Evolutionary conservation across 2,888 invertebrate genomes (phyloP).

Genomic region (Gymnoscelis rufifasciata): DNA sequence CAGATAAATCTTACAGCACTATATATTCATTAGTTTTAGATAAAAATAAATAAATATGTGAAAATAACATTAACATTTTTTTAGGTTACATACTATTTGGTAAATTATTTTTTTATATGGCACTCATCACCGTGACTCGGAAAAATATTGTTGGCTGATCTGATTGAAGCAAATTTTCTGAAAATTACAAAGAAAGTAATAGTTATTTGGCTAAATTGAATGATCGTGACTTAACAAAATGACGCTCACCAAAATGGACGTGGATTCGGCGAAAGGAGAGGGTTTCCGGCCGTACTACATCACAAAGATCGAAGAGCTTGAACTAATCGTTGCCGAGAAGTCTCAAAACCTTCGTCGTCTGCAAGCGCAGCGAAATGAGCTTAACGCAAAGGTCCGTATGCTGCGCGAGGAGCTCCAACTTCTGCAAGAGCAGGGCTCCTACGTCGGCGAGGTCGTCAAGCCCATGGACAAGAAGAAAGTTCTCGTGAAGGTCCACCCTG

Average conservation of each 20-base stretch:
- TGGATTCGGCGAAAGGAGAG: conserved; percentile 87
- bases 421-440: conserved; percentile 98
- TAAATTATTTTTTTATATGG: conserved; percentile 19
- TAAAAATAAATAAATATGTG: too few species aligned
- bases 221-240: conserved; percentile 42
- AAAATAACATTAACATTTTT: too few species aligned
- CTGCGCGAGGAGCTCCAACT: conserved; percentile 97
- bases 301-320: conserved; percentile 98
- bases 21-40: too few species aligned
- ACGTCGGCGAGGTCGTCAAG: conserved; percentile 99
- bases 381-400: conserved; percentile 99
- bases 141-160: conserved; percentile 10
- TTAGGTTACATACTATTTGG: neutral
- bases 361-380: conserved; percentile 98
- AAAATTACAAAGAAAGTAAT: neutral
- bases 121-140: conserved; percentile 48
- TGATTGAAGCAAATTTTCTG: conserved; percentile 6
- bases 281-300: conserved; percentile 97
- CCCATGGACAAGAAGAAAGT: conserved; percentile 99
- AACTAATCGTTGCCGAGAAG: conserved; percentile 97
- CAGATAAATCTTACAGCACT: too few species aligned
- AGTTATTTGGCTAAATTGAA: conserved; percentile 24
- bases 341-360: conserved; percentile 97
- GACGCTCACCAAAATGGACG: conserved; percentile 83
- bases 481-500: conserved; percentile 98